Evolutionary conservation across 2,113 vertebrate species (phyloP).

Genomic region (Physeter macrocephalus): DNA sequence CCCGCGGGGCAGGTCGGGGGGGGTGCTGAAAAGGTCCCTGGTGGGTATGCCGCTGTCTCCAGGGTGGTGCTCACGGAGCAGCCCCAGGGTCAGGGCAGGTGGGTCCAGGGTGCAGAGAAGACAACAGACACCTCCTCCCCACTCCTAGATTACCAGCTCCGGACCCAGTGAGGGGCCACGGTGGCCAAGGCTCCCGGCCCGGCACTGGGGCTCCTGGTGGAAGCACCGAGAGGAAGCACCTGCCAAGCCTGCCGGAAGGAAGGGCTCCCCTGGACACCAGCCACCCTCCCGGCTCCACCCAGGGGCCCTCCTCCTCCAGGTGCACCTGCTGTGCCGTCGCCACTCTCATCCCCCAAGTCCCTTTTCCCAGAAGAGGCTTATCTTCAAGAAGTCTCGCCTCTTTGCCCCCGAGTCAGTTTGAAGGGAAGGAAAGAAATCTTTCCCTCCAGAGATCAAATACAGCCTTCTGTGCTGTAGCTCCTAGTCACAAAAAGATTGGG

Average conservation of each 20-base stretch:
- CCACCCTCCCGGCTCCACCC: not conserved
- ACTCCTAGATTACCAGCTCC: slow-evolving; percentile 84
- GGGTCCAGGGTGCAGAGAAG: not conserved
- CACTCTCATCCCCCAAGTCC: not conserved
- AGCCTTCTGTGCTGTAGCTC: not conserved
- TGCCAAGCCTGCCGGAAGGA: not conserved
- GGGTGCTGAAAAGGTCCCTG: not conserved
- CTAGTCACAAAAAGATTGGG: not conserved
- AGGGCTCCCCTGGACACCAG: not conserved
- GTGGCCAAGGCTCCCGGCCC: slow-evolving; percentile 30
- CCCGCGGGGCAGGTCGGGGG: fast-evolving
- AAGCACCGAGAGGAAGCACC: not conserved
- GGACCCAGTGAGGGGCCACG: slow-evolving; percentile 77
- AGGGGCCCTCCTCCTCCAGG: not conserved
- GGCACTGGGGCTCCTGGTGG: not conserved
- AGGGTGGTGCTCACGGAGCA: not conserved
- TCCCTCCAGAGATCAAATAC: not conserved
- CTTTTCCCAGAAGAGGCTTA: slow-evolving; percentile 55
- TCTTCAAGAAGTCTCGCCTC: slow-evolving; percentile 51
- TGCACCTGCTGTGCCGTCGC: not conserved
- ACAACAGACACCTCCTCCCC: fast-evolving
- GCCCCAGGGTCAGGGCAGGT: not conserved
- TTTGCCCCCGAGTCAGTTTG: not conserved
- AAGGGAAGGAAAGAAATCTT: not conserved
- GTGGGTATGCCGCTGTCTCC: not conserved